Evolutionary conservation across 2,888 invertebrate species (phyloP), one percentile per base, ranked within the genome.

Genomic region (Pycnomerus fuliginosus): DNA sequence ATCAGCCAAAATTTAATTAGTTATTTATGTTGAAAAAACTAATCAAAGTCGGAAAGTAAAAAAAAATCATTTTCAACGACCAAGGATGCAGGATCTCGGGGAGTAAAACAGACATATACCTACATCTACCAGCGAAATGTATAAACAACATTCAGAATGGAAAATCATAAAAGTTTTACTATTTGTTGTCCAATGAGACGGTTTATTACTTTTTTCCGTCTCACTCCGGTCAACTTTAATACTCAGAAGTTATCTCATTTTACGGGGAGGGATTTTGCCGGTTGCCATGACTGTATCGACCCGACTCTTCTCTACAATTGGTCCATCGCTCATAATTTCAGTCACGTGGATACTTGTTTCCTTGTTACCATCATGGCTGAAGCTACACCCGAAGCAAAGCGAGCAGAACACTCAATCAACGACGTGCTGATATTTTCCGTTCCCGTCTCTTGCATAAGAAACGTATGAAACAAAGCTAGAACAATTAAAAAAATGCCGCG

Each of bases 101-200:
- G 30, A 38, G 32, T 37, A 44, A 56, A 62, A 60, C 58, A 55
- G 62, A 70, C 69, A 50, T 62, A 61, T 68, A 71, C 67, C 72
- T 72, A 72, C 73, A 73, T 73, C 73, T 73, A 72, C 62, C 65
- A 68, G 70, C 67, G 58, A 65, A 69, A 64, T 64, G 58, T 60
- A 64, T 63, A 72, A 73, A 64, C 66, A 70, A 64, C 64, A 65
- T 68, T 69, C 64, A 65, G 61, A 61, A 63, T 60, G 62, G 67
- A 65, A 65, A 69, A 68, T 67, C 68, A 60, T 71, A 72, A 71
- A 71, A 70, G 52, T 69, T 73, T 72, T 71, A 72, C 68, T 71
- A 69, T 72, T 71, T 68, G 65, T 62, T 65, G 61, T 69, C 72
- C 73, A 72, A 73, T 73, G 66, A 63, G 61, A 58, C 56, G 55